Conservation (phyloP, 92 coral and sea anemone species). For the Phenganax marumi region DNA sequence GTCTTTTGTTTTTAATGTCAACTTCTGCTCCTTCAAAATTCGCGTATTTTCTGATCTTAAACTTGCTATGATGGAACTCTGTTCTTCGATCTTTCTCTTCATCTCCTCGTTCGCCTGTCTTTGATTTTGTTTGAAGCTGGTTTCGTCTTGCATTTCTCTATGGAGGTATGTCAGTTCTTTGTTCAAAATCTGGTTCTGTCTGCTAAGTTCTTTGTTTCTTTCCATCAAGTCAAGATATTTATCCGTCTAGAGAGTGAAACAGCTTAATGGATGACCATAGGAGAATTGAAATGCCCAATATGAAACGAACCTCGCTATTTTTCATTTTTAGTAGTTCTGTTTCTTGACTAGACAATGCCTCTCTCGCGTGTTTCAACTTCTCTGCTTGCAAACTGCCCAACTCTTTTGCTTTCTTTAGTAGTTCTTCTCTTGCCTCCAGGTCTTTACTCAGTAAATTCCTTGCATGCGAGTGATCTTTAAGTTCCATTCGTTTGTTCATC, state of each 20-base stretch:
- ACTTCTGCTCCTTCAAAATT: conserved; percentile 32
- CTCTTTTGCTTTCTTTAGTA: conserved; percentile 66
- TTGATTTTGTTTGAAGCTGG: conserved; percentile 65
- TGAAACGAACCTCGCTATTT: conserved; percentile 64
- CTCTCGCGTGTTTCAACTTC: conserved; percentile 62
- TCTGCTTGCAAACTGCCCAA: conserved; percentile 59
- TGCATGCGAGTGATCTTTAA: conserved; percentile 64
- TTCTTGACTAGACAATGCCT: conserved; percentile 62
- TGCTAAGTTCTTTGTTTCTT: conserved; percentile 63
- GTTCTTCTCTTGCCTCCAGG: conserved; percentile 59
- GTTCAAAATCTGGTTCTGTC: conserved; percentile 51
- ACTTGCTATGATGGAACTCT: conserved; percentile 51
- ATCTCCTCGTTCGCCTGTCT: conserved; percentile 60
- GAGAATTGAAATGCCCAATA: too few relatives aligned
- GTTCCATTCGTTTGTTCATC: conserved; percentile 82
- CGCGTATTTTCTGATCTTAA: conserved; percentile 23
- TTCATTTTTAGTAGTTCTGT: conserved; percentile 58
- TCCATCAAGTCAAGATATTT: conserved; percentile 62
- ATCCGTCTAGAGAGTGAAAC: conserved; percentile 55
- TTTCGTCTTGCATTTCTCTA: conserved; percentile 71
- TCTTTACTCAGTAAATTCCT: conserved; percentile 50
- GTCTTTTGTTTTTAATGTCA: conserved; percentile 68
- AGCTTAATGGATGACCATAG: background rate
- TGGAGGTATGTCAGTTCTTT: conserved; percentile 53
- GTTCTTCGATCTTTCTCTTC: conserved; percentile 67